These are phyloP conservation scores for Orbicella faveolata DNA, from an alignment of 64 coral and sea anemone genomes.

Conservation along the genomic window DNA sequence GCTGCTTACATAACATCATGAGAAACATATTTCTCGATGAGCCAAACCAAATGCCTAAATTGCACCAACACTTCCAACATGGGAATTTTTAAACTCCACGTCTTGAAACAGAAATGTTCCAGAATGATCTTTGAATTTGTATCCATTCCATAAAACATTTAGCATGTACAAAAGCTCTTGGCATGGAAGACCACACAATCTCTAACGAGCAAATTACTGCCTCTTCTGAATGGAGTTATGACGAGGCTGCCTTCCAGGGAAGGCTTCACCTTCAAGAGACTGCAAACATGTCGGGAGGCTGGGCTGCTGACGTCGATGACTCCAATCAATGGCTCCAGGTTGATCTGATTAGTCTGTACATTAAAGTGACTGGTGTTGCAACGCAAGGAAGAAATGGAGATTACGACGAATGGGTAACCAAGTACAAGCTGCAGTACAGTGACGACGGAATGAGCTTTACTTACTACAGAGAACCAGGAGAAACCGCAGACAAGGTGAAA, in stretches of 20 bases:
- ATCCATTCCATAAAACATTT: background rate
- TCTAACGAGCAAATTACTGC: constrained; percentile 39
- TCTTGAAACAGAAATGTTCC: too few species aligned
- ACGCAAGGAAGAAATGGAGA: constrained; percentile 28
- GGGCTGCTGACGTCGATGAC: background rate
- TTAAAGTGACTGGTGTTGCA: background rate
- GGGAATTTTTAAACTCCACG: too few species aligned
- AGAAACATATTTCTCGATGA: too few species aligned
- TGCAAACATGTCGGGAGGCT: background rate
- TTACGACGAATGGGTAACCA: background rate
- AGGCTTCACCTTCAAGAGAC: constrained; percentile 37
- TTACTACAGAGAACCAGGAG: constrained; percentile 1
- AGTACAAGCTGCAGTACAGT: constrained; percentile 30
- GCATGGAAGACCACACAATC: constrained; percentile 22
- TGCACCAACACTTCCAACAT: too few species aligned
- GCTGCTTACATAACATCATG: too few species aligned
- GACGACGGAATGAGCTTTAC: constrained; percentile 21
- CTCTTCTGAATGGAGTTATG: background rate
- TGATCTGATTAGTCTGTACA: constrained; percentile 16
- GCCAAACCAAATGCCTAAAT: too few species aligned
- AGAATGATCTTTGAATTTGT: too few species aligned
- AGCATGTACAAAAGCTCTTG: background rate
- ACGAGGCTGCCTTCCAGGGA: constrained; percentile 6
- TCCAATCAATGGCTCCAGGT: constrained; percentile 53
- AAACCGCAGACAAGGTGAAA: too few species aligned